Base-by-base conservation (phyloP, 1,140 invertebrate species). In the Cyclargus thomasi region DNA sequence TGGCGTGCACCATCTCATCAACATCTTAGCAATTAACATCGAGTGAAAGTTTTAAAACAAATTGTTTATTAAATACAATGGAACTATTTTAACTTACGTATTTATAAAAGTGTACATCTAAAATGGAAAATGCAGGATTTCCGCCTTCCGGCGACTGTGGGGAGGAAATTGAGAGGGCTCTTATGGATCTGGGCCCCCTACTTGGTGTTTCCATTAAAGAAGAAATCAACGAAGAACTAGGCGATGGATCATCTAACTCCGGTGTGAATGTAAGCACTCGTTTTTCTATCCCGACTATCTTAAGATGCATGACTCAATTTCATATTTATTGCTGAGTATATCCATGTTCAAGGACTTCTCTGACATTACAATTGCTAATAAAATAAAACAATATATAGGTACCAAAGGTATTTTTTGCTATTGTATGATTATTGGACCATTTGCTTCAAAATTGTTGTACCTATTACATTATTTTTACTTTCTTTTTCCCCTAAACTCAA, bases 151-250 rank as follows among this genome's bases (percentile, higher is more conserved):
- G 80, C 36, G 87, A 90, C 68, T 82, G 83, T 64, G 82, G 81
- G 29, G 89, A 91, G 69, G 89, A 90, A 53, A 86, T 91, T 23
- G 86, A 91, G 76, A 82, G 85, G 18, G 86, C 87, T 47, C 77
- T 91, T 65, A 89, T 90, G 86, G 89, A 91, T 72, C 76, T 91
- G 10, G 89, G 83, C 21, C 87, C 89, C 29, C 78, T 90, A 66
- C 85, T 91, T 67, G 88, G 89, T 53, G 89, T 90, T 70, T 76
- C 82, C 70, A 88, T 91, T 72, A 91, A 91, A 68, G 88, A 91
- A 68, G 89, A 91, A 76, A 76, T 73, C 22, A 78, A 78, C 1
- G 89, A 91, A 21, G 88, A 90, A 29, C 73, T 83, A 22, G 67
- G 72, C 66, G 62, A 76, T 35, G 71, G 70, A 65, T 66, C 70